Evolutionary conservation across 2,113 vertebrate species (phyloP).

Genomic region (Phaethon lepturus): DNA sequence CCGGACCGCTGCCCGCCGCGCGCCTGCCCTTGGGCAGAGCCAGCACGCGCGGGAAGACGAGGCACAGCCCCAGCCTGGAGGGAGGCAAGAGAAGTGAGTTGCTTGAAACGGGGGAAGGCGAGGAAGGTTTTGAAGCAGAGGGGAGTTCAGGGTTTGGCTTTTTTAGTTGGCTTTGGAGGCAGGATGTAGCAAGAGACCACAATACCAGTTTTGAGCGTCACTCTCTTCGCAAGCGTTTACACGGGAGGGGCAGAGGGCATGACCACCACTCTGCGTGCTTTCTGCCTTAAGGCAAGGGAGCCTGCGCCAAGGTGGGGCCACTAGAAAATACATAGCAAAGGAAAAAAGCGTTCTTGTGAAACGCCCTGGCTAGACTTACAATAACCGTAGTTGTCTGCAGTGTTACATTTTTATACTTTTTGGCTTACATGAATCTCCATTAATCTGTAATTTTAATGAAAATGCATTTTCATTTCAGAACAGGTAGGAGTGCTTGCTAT

Average conservation of each 20-base stretch:
- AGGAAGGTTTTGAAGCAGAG: neutral
- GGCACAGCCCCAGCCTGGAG: neutral
- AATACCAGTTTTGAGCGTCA: neutral
- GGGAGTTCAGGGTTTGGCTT: neutral
- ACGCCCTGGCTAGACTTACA: neutral
- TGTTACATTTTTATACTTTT: neutral
- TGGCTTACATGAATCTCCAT: neutral
- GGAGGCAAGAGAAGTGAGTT: too few relatives aligned
- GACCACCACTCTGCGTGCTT: neutral
- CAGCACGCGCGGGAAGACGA: neutral
- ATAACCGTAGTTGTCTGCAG: neutral
- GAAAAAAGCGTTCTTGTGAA: neutral
- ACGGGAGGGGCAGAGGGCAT: neutral
- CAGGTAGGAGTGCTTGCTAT: neutral
- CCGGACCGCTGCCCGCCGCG: rapidly evolving
- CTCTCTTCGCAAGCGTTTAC: rapidly evolving
- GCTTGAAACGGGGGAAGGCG: neutral
- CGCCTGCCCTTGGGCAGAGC: neutral
- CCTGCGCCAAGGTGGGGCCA: neutral
- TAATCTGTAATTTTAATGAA: constrained; percentile 28
- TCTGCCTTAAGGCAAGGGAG: neutral
- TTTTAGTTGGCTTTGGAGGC: neutral
- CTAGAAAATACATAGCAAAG: neutral
- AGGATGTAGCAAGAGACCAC: neutral
- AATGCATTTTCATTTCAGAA: constrained; percentile 31